Evolutionary conservation across 2,113 vertebrate species (phyloP), one percentile per base, ranked within the genome.

Genomic region (Podiceps cristatus): DNA sequence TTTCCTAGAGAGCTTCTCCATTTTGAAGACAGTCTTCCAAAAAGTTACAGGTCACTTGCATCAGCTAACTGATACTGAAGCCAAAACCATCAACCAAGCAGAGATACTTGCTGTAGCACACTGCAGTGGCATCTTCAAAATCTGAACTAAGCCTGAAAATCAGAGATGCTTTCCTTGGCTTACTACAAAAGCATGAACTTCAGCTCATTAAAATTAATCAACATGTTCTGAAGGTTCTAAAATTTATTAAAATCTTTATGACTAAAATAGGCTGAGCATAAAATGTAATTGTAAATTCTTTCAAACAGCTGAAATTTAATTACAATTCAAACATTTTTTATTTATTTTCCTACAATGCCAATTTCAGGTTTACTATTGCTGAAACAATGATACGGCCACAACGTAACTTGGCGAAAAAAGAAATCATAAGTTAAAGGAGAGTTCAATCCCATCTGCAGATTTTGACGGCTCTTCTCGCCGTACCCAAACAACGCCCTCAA

Each of bases 391-490:
- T 5, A 14, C 40, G 9, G 73, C 60, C 35, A 3, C 88, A 10
- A 0, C 0, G 53, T 10, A 53, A 33, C 17, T 2, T 0, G 31
- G 24, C 29, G 12, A 6, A 14, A 1, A 25, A 10, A 27, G 25
- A 11, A n/a, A 33, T 0, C 4, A 11, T 5, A 3, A 5, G 7
- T 2, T 5, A 11, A 11, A 19, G 17, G 20, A 2, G 31, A 3
- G 13, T 1, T 40, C 66, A 2, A 4, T 0, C 66, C 11, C 1
- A 6, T 1, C 12, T 2, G 4, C 4, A 1, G 10, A 1, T 9
- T 6, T 15, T 9, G 10, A 6, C 15, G 33, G 52, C 56, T 13
- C 56, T 4, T 23, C 83, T 10, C 31, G 11, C 55, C 56, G 25
- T 0, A 8, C 2, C 71, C 37, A 1, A 7, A 18, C 10, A 13